These are phyloP conservation scores for Hippopotamus amphibius DNA, from an alignment of 2,113 vertebrate genomes.

Conservation along the genomic window DNA sequence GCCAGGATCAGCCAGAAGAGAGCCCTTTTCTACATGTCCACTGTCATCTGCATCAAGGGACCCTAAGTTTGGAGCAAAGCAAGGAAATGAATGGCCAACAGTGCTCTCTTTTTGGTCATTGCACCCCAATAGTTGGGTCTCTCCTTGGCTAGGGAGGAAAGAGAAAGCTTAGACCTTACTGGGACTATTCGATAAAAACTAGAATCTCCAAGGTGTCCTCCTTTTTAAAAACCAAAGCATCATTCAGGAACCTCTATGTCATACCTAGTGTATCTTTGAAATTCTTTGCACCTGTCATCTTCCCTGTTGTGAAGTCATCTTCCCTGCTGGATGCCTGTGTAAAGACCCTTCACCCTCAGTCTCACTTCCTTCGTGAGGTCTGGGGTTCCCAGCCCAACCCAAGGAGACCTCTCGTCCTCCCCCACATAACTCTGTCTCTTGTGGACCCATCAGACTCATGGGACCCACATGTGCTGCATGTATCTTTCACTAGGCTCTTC, in stretches of 20 bases:
- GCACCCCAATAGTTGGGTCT: not conserved
- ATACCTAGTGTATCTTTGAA: not conserved
- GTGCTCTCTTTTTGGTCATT: not conserved
- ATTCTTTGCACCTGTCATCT: not conserved
- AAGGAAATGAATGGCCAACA: not conserved
- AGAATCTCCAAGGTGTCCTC: not conserved
- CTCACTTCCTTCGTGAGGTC: not conserved
- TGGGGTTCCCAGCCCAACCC: no score
- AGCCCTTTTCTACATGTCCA: not conserved
- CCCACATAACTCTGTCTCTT: not conserved
- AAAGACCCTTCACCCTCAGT: not conserved
- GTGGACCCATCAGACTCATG: accelerated
- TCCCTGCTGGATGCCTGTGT: not conserved
- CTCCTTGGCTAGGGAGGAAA: not conserved
- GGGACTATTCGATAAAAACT: not conserved
- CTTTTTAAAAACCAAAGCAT: not conserved
- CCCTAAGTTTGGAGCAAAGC: not conserved
- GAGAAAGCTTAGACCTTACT: not conserved
- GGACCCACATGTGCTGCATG: no score
- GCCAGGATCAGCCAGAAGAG: not conserved
- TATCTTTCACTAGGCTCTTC: not conserved
- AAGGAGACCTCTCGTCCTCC: not conserved
- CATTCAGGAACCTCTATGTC: not conserved
- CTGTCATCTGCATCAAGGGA: not conserved
- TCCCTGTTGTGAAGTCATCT: not conserved